A percentile compares a stretch with the other conserved stretches of the same genome.
Conservation (phyloP, 2,888 invertebrate genomes). For the Schrankia costaestrigalis region DNA sequence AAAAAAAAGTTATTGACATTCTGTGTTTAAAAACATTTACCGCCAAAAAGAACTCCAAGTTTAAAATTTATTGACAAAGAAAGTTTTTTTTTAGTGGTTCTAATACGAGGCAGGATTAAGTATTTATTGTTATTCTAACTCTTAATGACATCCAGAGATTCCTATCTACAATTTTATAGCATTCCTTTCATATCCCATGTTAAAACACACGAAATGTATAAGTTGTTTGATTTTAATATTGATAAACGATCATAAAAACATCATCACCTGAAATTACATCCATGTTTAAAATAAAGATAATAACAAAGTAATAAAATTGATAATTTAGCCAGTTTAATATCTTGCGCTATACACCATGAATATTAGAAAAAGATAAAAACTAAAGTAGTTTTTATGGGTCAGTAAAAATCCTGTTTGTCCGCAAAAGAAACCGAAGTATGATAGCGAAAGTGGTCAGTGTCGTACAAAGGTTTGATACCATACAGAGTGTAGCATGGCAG, state of each 20-base stretch:
- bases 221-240: slow-evolving; percentile 14
- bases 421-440: slow-evolving; percentile 34
- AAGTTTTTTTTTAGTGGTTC: no score
- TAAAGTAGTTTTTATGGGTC: slow-evolving; percentile 25
- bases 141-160: slow-evolving; percentile 16
- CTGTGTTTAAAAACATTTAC: slow-evolving; percentile 22
- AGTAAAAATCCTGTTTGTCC: slow-evolving; percentile 28
- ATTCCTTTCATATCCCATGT: slow-evolving; percentile 26
- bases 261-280: slow-evolving; percentile 3
- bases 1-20: slow-evolving; percentile 23
- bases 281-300: slow-evolving; percentile 4
- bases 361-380: slow-evolving; percentile 10
- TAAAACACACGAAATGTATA: slow-evolving; percentile 20
- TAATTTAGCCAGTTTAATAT: background rate
- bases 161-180: slow-evolving; percentile 25
- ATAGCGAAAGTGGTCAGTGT: slow-evolving; percentile 66
- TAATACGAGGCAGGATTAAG: no score
- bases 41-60: no score
- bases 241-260: slow-evolving; percentile 9
- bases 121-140: no score
- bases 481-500: slow-evolving; percentile 57
- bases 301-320: slow-evolving; percentile 7
- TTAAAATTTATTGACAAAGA: no score
- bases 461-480: slow-evolving; percentile 53
- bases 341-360: background rate